Base-by-base conservation (phyloP, 2,888 invertebrate species). In the Melanchra persicariae region DNA sequence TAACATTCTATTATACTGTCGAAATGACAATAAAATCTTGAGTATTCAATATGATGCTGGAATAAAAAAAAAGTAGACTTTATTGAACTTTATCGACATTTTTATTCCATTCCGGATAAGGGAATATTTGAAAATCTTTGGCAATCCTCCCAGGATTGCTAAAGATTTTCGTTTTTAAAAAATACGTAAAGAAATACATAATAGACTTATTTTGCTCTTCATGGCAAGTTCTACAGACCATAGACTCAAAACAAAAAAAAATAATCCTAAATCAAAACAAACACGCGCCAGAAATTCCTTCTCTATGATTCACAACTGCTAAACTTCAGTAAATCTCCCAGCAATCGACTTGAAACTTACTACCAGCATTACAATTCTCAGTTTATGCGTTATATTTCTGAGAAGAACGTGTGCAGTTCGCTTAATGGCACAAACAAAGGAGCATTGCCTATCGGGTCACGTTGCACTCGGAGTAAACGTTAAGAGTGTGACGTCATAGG, bases 391-490 rank as follows among this genome's bases (percentile, higher is more conserved):
- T 79, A 81, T 75, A 55, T 67, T 83, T 83, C 85, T 83, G 15
- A 71, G 83, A 77, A 85, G 77, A 72, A 69, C 77, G 77, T 85
- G 83, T 79, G 69, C 57, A 74, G 77, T 79, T 79, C 81, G 75
- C 79, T 55, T 76, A 73, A 85, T 83, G 72, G 62, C 52, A 60
- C 58, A 72, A 77, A 79, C 84, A 81, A 77, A 81, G 81, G 77
- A 59, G 61, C 74, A 83, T 81, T 81, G 72, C 84, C 72, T 85
- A 79, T 85, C 85, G 76, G 65, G 73, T 83, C 84, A 85, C 84
- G 82, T 85, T 83, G 83, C 79, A 74, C 74, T 79, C 75, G 54
- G 60, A 75, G 71, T 61, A 68, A 75, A 79, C 81, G 75, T 51
- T 64, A 61, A 58, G 58, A 54, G 54, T 17, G 47, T 84, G 80